Evolutionary conservation across 2,797 vertebrate species (phyloP).

Genomic region (Coregonus sp.): DNA sequence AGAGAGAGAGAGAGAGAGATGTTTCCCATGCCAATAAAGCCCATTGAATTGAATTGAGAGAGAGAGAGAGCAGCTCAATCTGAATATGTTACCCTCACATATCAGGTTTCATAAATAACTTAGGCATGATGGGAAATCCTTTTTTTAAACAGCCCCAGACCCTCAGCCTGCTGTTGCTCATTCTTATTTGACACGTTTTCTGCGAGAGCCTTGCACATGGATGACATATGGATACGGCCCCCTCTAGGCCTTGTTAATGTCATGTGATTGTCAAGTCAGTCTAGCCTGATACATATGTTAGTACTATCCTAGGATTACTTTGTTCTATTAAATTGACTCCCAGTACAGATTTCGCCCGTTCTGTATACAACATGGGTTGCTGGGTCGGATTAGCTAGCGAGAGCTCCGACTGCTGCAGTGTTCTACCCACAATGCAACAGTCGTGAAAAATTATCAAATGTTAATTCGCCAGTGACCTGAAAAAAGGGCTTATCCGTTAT

Average conservation of each 20-base stretch:
- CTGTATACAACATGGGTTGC: too few species aligned
- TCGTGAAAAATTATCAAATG: background rate
- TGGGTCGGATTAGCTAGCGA: background rate
- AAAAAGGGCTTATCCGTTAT: background rate
- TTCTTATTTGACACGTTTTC: constrained; percentile 12
- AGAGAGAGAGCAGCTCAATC: constrained; percentile 12
- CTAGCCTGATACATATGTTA: constrained; percentile 14
- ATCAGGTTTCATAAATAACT: constrained; percentile 56
- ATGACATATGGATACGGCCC: constrained; percentile 9
- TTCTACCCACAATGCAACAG: background rate
- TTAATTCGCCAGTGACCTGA: background rate
- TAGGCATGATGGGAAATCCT: constrained; percentile 35
- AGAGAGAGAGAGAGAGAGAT: constrained; percentile 1
- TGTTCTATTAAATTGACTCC: background rate
- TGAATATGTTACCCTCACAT: constrained; percentile 16
- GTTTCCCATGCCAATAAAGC: too few species aligned
- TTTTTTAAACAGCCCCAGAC: constrained; percentile 13
- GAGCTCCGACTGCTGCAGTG: background rate
- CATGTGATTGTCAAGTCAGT: constrained; percentile 18
- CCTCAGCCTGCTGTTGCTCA: constrained; percentile 2
- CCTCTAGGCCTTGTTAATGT: background rate
- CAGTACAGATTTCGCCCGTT: background rate
- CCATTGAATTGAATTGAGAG: too few species aligned
- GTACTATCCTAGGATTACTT: constrained; percentile 22
- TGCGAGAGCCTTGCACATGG: constrained; percentile 25